Percentiles rank a stretch among this genome's conserved stretches.
phyloP scores from a whole-genome alignment of 1,140 invertebrate genomes.

The Asobara japonica region DNA sequence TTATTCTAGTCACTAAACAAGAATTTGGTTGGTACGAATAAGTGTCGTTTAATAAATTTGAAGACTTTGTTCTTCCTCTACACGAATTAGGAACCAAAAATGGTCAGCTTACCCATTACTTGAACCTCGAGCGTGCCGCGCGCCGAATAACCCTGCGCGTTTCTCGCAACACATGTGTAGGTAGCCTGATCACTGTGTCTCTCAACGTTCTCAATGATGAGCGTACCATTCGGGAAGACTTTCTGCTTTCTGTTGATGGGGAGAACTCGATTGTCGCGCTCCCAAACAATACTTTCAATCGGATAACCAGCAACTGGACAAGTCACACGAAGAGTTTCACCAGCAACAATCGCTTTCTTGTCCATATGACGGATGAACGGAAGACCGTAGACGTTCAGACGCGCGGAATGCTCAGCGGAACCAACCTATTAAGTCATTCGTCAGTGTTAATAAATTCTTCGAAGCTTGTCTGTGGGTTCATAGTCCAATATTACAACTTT shows the following conservation, averaged over 20 bases:
- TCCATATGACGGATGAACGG: conserved; percentile 92
- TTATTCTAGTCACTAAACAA: too few relatives aligned
- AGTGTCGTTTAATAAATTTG: neutral
- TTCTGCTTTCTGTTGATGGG: conserved; percentile 96
- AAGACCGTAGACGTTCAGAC: conserved; percentile 91
- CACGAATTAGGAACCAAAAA: too few relatives aligned
- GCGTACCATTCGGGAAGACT: conserved; percentile 91
- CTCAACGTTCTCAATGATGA: conserved; percentile 94
- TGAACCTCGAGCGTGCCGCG: conserved; percentile 88
- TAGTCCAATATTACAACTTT: neutral
- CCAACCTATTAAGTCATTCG: conserved; percentile 72
- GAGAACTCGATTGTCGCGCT: conserved; percentile 81
- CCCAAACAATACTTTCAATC: conserved; percentile 93
- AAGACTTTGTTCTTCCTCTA: neutral
- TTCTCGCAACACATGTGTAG: conserved; percentile 93
- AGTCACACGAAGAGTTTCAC: conserved; percentile 86
- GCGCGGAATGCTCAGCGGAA: conserved; percentile 83
- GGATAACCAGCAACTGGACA: conserved; percentile 96
- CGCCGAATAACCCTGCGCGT: conserved; percentile 88
- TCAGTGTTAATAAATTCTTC: conserved; percentile 1
- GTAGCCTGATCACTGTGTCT: conserved; percentile 90
- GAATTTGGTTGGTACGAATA: too few relatives aligned
- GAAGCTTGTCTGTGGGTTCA: neutral
- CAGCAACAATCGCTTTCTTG: conserved; percentile 93
- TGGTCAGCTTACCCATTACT: conserved; percentile 92